phyloP scores from a whole-genome alignment of 2,113 vertebrate genomes.

The Merops nubicus region DNA sequence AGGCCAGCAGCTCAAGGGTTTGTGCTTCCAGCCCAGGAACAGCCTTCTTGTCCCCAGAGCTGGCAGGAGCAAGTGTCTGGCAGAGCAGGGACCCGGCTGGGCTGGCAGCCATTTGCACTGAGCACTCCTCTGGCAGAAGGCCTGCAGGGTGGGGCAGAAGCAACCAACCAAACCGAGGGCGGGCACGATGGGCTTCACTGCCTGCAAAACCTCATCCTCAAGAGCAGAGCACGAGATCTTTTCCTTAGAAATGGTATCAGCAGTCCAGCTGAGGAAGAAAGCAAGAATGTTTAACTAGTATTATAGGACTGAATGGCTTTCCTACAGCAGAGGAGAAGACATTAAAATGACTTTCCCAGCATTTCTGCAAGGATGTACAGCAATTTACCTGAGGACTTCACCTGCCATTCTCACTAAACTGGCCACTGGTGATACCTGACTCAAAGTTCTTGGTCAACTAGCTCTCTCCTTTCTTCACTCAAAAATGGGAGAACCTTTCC shows the following conservation, averaged over 20 bases:
- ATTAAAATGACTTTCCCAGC: background rate
- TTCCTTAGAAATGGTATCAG: background rate
- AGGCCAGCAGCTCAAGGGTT: background rate
- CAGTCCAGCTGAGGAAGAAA: background rate
- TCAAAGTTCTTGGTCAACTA: background rate
- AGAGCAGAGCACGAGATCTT: background rate
- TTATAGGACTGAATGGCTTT: background rate
- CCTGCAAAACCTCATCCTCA: background rate
- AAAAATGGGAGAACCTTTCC: background rate
- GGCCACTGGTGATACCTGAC: background rate
- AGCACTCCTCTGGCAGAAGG: background rate
- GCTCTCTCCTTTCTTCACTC: background rate
- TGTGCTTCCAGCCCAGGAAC: background rate
- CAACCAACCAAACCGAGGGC: no score
- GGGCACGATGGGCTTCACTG: background rate
- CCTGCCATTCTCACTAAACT: background rate
- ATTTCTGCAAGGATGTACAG: background rate
- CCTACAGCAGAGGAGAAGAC: background rate
- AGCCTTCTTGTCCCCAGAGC: rapidly evolving
- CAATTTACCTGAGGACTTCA: background rate
- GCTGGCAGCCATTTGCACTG: rapidly evolving
- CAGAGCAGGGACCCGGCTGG: background rate
- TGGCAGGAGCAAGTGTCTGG: rapidly evolving
- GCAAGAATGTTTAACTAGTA: background rate
- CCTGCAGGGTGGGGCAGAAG: background rate